Evolutionary conservation across 2,797 vertebrate genomes (phyloP).

Genomic region (Sebastiscus albofasciatus): DNA sequence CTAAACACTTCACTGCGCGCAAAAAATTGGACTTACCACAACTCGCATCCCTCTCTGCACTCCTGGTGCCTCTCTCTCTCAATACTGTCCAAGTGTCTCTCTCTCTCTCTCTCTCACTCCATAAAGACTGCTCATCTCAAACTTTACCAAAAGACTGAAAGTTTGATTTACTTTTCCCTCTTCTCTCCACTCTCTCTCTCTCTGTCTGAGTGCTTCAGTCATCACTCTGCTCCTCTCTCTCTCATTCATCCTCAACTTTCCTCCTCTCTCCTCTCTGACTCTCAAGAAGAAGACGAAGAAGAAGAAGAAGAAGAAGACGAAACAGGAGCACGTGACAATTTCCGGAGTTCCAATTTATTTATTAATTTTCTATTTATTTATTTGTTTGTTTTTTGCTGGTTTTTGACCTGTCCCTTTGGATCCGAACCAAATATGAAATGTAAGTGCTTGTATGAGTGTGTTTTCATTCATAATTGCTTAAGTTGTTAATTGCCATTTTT

Average conservation of each 20-base stretch:
- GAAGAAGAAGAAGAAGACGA: slow-evolving; percentile 67
- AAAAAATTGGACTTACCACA: slow-evolving; percentile 86
- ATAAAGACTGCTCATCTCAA: slow-evolving; percentile 70
- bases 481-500: background rate
- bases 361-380: slow-evolving; percentile 73
- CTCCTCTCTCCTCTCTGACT: slow-evolving; percentile 65
- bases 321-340: slow-evolving; percentile 83
- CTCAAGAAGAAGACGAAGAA: slow-evolving; percentile 66
- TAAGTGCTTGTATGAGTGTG: slow-evolving; percentile 74
- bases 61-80: slow-evolving; percentile 63
- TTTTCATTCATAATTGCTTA: slow-evolving; percentile 2
- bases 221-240: slow-evolving; percentile 59
- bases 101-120: slow-evolving; percentile 54
- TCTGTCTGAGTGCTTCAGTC: slow-evolving; percentile 39
- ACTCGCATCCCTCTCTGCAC: slow-evolving; percentile 83
- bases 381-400: slow-evolving; percentile 75
- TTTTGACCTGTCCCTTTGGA: slow-evolving; percentile 63
- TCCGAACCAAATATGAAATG: slow-evolving; percentile 85
- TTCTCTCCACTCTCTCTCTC: background rate
- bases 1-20: slow-evolving; percentile 90
- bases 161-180: slow-evolving; percentile 40
- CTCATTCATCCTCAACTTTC: slow-evolving; percentile 78
- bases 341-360: slow-evolving; percentile 80
- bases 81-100: slow-evolving; percentile 66
- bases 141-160: slow-evolving; percentile 63